Base-by-base conservation (phyloP, 64 coral and sea anemone species). In the Actinia equina region DNA sequence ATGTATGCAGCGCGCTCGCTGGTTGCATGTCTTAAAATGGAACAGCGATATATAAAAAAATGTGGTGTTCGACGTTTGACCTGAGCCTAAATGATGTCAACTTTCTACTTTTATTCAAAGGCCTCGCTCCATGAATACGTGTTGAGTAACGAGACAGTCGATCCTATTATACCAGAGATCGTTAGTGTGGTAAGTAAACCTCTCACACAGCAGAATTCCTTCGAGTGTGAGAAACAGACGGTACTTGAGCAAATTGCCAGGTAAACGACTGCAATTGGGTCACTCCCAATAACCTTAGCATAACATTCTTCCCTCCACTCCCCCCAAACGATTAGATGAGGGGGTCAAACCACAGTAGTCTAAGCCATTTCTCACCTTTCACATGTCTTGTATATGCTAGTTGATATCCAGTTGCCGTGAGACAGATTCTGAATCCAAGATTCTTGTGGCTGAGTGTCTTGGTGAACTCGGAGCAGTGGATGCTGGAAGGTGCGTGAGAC, bases 381-480 rank as follows among this genome's bases (percentile, higher is more conserved):
- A 14, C 41, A 27, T 9, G 3, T 60, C 55, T 82, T 10, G 37
- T 88, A 27, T 77, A 37, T 53, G 1, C 43, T 19, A 98, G 96
- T 77, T 99, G 3, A 99, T 99, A 62, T 95, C 91, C 49, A 94
- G 97, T 41, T 99, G 97, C 30, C 91, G 91, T 67, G 93, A 95
- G 43, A 90, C 93, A 25, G 95, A 94, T 63, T 61, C 82, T 17
- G 90, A 94, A n/a, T 86, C 93, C 5, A 92, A 95, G 61, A 82
- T 94, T 3, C 81, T 95, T 44, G 91, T 99, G 8, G 88, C 92
- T 44, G 97, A 99, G 83, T 99, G 97, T 77, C 91, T 99, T 62
- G 97, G 97, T 54, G 97, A 95, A 43, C 60, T 99, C 17, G 93
- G 97, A 15, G 97, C 97, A 5, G 93, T 99, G 14, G 97, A 99